phyloP scores from a whole-genome alignment of 2,888 invertebrate species.

The Myopa testacea region DNA sequence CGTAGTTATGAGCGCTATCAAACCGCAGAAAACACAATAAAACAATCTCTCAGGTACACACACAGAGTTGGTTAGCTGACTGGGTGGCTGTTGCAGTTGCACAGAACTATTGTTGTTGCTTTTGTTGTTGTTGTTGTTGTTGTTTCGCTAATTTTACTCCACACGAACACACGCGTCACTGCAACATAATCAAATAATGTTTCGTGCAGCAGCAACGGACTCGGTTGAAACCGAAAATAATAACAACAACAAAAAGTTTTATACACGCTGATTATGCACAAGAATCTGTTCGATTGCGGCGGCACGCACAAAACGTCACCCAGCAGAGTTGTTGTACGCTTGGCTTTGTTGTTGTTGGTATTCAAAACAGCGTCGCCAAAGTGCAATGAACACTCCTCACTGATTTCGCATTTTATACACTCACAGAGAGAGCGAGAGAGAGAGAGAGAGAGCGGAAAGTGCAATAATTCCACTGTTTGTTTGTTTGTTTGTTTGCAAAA shows the following conservation, averaged over 20 bases:
- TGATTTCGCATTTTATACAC: not conserved
- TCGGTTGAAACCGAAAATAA: no score
- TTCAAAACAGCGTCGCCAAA: not conserved
- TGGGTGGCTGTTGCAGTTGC: no score
- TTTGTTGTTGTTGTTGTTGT: no score
- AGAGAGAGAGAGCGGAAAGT: not conserved
- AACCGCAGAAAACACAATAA: no score
- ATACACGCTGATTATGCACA: no score
- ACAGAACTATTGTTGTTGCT: no score
- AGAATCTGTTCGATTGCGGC: not conserved
- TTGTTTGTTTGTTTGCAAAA: not conserved
- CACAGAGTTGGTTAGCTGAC: not conserved
- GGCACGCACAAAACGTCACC: not conserved
- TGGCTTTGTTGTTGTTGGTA: not conserved
- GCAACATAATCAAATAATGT: not conserved
- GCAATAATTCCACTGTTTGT: not conserved
- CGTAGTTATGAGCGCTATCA: not conserved
- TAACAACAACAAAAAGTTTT: no score
- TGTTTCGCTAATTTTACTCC: not conserved
- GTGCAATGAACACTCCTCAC: constrained; percentile 20
- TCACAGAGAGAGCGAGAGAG: no score
- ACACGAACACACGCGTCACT: not conserved
- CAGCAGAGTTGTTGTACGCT: not conserved
- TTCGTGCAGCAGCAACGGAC: not conserved
- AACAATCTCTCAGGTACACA: not conserved